Base-by-base conservation (phyloP, 2,113 vertebrate species). In the Cygnus atratus region DNA sequence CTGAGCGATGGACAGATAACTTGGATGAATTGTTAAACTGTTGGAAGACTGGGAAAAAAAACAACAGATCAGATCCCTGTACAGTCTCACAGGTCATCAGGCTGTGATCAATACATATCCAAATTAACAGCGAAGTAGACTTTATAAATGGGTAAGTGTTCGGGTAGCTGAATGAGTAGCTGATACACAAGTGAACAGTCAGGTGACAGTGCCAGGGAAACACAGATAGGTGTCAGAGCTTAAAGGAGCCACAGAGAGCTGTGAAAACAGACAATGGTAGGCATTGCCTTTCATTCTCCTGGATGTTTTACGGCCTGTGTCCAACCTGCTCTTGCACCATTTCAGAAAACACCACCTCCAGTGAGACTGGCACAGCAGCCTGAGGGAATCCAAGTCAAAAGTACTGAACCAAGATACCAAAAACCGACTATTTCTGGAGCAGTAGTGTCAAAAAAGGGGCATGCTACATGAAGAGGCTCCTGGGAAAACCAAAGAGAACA, bases 11-110 rank as follows among this genome's bases (percentile, higher is more conserved):
- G 93, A 90, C 35, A 78, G 95, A 66, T 92, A 96, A 96, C 88
- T 93, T 13, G 88, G 96, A 93, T 13, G 77, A 92, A 92, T 92
- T 22, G 20, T 94, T 95, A 97, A 95, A 96, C 66, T 84, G 94
- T 80, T 82, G 94, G 35, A 78, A 24, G 96, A 97, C 39, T 94
- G 92, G 92, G 88, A 90, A 85, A 48, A 48, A 82, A 93, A 75
- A 33, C 95, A 87, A 78, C 79, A 89, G 93, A 92, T 29, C 62
- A 87, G 78, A 87, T 65, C 80, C 10, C 91, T 33, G 81, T 43
- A 78, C 16, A 5, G 48, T 33, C 95, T 84, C 66, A 80, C 41
- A 3, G 67, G 44, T 41, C 55, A 77, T 73, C 55, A 37, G 44
- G 4, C 8, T 2, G 74, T 13, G 72, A 31, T 24, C 33, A 65